Base-by-base conservation (phyloP, 2,888 invertebrate species). In the Sylvicola cinctus region DNA sequence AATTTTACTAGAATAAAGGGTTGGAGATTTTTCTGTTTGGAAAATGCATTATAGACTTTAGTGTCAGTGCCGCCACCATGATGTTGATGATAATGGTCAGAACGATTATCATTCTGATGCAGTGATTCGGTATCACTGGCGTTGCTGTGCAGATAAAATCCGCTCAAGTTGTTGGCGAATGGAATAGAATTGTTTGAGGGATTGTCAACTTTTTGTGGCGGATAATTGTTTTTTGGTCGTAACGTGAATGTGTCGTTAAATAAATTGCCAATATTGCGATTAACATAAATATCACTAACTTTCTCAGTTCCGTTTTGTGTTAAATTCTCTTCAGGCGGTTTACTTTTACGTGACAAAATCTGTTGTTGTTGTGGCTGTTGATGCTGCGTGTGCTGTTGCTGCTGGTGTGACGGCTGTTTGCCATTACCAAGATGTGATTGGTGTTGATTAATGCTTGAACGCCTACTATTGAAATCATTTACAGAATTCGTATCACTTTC, bases 221-320 rank as follows among this genome's bases (percentile, higher is more conserved):
- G 8, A 20, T 20, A 6, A 8, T 20, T 20, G 5, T 20, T 20
- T 4, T 20, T 20, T 20, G 20, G 20, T 20, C 20, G 20, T 20
- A 20, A 6, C 20, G 20, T 20, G 20, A 20, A 20, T 11, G 32
- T 28, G n/a, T 35, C 35, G 14, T 23, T 28, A 11, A n/a, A 29
- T 14, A 32, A 32, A 16, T 29, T 29, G 4, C 35, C 30, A 5
- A 35, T 12, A 23, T 39, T 36, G 6, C 43, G 39, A 37, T 43
- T 43, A 4, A 43, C 42, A 37, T 41, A 43, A 15, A 43, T 42
- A 38, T 43, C 43, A 38, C 36, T 41, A 27, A 41, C 41, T 36
- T 41, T 41, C 28, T 43, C 42, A 33, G 20, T 6, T 20, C 20
- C 20, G 20, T 20, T 20, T 20, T 36, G 40, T 6, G 32, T 16